These are phyloP conservation scores for Xerus rutilus DNA, from an alignment of 2,797 vertebrate species.

Conservation along the genomic window DNA sequence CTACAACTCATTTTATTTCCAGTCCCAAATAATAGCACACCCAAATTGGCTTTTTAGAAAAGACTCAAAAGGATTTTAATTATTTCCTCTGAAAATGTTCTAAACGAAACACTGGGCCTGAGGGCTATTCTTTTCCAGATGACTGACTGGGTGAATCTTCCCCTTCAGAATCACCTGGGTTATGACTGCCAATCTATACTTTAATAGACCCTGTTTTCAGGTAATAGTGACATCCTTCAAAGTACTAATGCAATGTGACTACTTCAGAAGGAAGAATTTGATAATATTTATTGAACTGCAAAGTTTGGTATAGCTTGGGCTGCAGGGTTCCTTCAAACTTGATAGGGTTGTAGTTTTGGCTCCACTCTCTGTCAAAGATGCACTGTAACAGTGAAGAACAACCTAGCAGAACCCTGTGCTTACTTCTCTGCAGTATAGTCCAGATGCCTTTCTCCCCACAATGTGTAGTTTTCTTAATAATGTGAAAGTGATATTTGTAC, in stretches of 20 bases:
- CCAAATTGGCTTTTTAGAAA: conserved; percentile 51
- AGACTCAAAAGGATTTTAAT: neutral
- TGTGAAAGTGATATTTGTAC: neutral
- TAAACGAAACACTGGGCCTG: neutral
- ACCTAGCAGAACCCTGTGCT: neutral
- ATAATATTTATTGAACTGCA: neutral
- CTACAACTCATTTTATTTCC: conserved; percentile 2
- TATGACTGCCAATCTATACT: neutral
- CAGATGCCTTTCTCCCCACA: neutral
- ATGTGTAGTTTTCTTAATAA: neutral
- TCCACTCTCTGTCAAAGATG: neutral
- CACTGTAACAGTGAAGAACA: neutral
- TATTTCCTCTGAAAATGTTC: conserved; percentile 30
- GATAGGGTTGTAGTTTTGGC: neutral
- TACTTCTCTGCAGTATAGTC: neutral
- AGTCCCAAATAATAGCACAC: neutral
- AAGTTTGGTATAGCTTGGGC: neutral
- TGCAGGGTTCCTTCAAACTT: neutral
- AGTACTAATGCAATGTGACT: neutral
- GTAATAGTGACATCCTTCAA: neutral
- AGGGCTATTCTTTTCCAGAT: neutral
- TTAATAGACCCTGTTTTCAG: neutral
- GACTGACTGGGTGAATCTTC: neutral
- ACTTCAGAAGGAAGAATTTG: neutral
- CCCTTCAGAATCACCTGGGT: neutral